Evolutionary conservation across 1,140 invertebrate species (phyloP).

Genomic region (Bombus pascuorum): DNA sequence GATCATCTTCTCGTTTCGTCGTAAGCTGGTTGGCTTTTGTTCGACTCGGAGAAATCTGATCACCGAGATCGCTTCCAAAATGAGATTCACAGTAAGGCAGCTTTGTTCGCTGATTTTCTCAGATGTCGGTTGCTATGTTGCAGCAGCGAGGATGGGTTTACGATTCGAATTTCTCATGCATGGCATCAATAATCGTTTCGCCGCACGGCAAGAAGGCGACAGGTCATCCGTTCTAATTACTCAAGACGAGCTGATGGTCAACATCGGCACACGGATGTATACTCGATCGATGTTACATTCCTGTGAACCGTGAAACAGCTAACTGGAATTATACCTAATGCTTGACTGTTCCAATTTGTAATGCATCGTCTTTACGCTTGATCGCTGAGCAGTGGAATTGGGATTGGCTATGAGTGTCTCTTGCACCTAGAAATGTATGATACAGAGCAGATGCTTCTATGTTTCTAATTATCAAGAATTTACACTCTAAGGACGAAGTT

Average conservation of each 20-base stretch:
- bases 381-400: neutral
- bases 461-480: neutral
- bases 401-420: neutral
- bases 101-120: neutral
- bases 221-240: constrained; percentile 63
- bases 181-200: constrained; percentile 55
- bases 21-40: neutral
- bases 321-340: constrained; percentile 49
- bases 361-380: constrained; percentile 25
- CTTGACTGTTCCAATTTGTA: constrained; percentile 44
- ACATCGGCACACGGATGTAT: constrained; percentile 39
- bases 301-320: constrained; percentile 8
- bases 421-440: neutral
- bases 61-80: neutral
- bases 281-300: constrained; percentile 21
- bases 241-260: constrained; percentile 56
- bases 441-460: neutral
- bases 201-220: constrained; percentile 46
- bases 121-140: neutral
- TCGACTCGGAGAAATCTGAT: neutral
- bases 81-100: too few relatives aligned
- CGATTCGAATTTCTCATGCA: neutral
- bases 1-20: neutral
- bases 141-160: neutral
- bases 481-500: neutral